Percentiles rank a stretch among this genome's conserved stretches.
These are phyloP conservation scores for Tragelaphus imberbis DNA, from an alignment of 2,113 vertebrate species.

Conservation along the genomic window DNA sequence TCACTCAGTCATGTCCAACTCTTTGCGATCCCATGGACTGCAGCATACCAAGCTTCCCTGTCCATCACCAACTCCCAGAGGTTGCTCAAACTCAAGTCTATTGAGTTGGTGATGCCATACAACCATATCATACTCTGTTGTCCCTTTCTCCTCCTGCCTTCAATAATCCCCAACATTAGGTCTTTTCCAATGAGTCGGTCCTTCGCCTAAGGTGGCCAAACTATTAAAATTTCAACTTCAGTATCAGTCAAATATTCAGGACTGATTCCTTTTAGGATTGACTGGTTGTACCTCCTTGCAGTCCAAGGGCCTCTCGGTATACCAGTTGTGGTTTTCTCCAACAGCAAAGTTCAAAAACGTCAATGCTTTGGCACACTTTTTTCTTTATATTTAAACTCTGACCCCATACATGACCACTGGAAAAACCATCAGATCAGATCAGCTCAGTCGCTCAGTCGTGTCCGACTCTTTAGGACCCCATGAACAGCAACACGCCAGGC, in stretches of 20 bases:
- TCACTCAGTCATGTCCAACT: rapidly evolving
- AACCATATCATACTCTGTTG: background rate
- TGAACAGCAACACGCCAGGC: no score
- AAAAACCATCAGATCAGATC: background rate
- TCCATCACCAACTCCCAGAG: background rate
- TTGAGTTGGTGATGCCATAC: background rate
- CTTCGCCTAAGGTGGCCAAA: background rate
- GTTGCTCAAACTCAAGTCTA: background rate
- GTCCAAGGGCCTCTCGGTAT: background rate
- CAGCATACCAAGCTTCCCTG: background rate
- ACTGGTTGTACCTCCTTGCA: background rate
- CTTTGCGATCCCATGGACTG: rapidly evolving
- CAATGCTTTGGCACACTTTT: background rate
- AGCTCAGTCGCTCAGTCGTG: no score
- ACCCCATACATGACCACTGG: background rate
- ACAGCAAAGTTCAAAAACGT: background rate
- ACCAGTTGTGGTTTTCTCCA: background rate
- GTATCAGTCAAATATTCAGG: background rate
- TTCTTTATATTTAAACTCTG: background rate
- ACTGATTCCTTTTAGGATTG: background rate
- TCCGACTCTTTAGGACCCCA: no score
- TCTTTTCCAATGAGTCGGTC: background rate
- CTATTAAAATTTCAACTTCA: background rate
- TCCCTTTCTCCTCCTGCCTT: background rate
- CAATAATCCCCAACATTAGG: background rate